Conservation (phyloP, 2,797 vertebrate species). For the Columba guinea region DNA sequence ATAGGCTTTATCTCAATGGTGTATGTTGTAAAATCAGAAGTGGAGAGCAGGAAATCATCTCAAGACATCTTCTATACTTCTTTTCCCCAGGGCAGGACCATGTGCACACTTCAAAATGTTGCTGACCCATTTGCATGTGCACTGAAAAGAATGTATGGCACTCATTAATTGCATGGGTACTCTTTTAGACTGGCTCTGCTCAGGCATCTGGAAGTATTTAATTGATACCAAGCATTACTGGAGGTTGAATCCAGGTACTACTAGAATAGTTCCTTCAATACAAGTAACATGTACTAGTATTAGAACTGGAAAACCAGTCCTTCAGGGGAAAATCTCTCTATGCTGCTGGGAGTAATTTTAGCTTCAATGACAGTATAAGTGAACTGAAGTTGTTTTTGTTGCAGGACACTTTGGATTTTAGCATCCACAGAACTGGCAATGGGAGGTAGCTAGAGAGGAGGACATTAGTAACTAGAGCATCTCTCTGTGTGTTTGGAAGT, state of each 20-base stretch:
- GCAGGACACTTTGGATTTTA: neutral
- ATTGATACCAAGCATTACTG: conserved; percentile 3
- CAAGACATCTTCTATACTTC: neutral
- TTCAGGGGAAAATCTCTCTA: neutral
- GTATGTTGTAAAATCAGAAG: neutral
- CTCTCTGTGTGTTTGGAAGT: neutral
- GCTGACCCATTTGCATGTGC: conserved; percentile 44
- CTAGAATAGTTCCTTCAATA: neutral
- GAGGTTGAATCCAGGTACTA: conserved; percentile 17
- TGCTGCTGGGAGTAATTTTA: neutral
- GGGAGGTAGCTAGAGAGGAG: neutral
- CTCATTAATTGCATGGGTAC: neutral
- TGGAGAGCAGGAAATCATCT: neutral
- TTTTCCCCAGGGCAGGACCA: neutral
- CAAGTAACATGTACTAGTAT: neutral
- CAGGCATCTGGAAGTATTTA: conserved; percentile 57
- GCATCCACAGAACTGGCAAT: neutral
- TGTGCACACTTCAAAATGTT: neutral
- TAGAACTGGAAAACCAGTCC: neutral
- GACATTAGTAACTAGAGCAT: neutral
- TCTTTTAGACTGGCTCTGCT: conserved; percentile 1
- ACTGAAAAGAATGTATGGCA: neutral
- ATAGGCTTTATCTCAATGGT: neutral
- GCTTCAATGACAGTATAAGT: neutral
- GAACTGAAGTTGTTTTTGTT: neutral